These are phyloP conservation scores for Laupala kohalensis DNA, from an alignment of 1,140 invertebrate species.

Conservation along the genomic window DNA sequence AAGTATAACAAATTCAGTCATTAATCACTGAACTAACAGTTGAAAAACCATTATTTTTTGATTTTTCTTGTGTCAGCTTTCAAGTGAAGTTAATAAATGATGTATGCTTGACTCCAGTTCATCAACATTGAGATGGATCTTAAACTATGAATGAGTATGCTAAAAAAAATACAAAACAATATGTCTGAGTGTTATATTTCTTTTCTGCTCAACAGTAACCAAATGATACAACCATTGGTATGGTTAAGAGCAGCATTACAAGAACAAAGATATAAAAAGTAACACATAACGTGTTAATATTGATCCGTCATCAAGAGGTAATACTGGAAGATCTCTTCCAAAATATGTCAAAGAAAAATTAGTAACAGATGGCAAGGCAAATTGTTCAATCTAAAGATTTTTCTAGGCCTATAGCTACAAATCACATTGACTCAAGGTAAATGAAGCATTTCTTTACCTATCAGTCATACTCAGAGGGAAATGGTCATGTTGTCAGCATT, in stretches of 20 bases:
- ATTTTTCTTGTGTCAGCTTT: neutral
- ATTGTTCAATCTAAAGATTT: slow-evolving; percentile 3
- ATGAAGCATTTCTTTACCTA: neutral
- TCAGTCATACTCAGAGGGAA: slow-evolving; percentile 1
- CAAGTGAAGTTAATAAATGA: neutral
- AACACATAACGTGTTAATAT: neutral
- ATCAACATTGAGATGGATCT: neutral
- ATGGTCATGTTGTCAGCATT: neutral
- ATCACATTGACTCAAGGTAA: slow-evolving; percentile 2
- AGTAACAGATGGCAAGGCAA: slow-evolving; percentile 5
- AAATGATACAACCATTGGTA: neutral
- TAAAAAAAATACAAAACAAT: neutral
- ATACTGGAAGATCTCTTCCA: slow-evolving; percentile 1
- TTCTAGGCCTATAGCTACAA: slow-evolving; percentile 2
- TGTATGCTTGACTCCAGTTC: neutral
- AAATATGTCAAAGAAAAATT: neutral
- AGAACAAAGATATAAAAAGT: neutral
- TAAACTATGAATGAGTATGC: neutral
- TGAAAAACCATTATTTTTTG: neutral
- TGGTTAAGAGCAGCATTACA: neutral
- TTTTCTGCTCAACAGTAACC: neutral
- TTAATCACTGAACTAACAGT: neutral
- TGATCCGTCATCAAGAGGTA: neutral
- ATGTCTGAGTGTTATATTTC: neutral
- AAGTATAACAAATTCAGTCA: neutral